Conservation (phyloP, 2,113 vertebrate genomes). For the Struthidea cinerea region DNA sequence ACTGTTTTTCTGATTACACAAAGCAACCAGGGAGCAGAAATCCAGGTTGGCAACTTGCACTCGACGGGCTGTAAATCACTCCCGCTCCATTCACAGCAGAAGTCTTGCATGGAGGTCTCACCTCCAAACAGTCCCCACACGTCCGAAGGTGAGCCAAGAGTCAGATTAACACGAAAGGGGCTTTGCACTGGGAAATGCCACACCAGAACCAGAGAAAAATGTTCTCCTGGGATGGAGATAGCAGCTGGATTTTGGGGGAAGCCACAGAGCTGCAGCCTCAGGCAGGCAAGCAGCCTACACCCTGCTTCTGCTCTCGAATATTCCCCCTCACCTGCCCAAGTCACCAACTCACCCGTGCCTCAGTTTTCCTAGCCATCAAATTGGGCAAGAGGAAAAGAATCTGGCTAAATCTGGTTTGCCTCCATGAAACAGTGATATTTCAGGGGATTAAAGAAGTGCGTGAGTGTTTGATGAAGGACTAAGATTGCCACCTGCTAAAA, state of each 20-base stretch:
- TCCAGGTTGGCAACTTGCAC: neutral
- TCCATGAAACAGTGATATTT: neutral
- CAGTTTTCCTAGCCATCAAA: neutral
- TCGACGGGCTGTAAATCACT: neutral
- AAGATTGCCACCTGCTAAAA: neutral
- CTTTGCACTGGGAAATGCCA: neutral
- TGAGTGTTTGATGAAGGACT: neutral
- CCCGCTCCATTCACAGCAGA: neutral
- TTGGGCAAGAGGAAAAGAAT: neutral
- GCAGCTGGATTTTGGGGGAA: neutral
- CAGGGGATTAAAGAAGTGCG: neutral
- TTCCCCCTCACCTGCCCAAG: neutral
- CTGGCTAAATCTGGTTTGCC: neutral
- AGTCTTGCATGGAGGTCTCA: neutral
- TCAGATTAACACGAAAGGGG: neutral
- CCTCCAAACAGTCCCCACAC: fast-evolving
- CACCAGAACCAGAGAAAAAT: neutral
- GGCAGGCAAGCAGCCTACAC: neutral
- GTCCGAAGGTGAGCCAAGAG: neutral
- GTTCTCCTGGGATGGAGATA: neutral
- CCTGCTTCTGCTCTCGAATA: neutral
- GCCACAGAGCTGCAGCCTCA: neutral
- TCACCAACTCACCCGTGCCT: fast-evolving
- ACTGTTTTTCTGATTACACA: neutral
- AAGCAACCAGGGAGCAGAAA: neutral